Conservation (phyloP, 2,113 vertebrate species). For the Pontoporia blainvillei region DNA sequence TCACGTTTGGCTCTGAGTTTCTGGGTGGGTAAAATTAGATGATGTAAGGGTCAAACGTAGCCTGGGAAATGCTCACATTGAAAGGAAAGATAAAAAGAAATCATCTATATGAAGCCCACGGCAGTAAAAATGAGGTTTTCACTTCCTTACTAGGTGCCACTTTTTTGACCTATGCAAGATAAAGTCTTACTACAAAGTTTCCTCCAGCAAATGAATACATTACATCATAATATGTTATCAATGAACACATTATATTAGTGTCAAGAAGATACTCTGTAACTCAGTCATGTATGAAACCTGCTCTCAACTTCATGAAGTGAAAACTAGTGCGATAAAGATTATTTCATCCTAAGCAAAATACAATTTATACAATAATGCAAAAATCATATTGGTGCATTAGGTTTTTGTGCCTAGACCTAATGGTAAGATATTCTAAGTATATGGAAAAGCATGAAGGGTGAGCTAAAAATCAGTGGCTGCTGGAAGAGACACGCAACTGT, state of each 20-base stretch:
- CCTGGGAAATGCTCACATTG: not conserved
- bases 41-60: not conserved
- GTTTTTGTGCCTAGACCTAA: not conserved
- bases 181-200: not conserved
- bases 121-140: not conserved
- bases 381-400: not conserved
- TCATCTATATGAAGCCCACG: not conserved
- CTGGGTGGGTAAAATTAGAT: not conserved
- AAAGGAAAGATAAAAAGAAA: not conserved
- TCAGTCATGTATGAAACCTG: not conserved
- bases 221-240: not conserved
- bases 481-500: not conserved
- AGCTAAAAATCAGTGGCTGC: not conserved
- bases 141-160: not conserved
- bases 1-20: not conserved
- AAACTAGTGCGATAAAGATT: not conserved
- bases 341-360: not conserved
- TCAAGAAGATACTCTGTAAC: not conserved
- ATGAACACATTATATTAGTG: not conserved
- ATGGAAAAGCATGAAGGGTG: not conserved
- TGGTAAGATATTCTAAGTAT: not conserved
- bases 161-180: not conserved
- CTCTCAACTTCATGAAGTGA: not conserved
- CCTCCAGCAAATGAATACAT: not conserved
- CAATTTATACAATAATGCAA: not conserved